Evolutionary conservation across 2,113 vertebrate species (phyloP).

Genomic region (Anguilla rostrata): DNA sequence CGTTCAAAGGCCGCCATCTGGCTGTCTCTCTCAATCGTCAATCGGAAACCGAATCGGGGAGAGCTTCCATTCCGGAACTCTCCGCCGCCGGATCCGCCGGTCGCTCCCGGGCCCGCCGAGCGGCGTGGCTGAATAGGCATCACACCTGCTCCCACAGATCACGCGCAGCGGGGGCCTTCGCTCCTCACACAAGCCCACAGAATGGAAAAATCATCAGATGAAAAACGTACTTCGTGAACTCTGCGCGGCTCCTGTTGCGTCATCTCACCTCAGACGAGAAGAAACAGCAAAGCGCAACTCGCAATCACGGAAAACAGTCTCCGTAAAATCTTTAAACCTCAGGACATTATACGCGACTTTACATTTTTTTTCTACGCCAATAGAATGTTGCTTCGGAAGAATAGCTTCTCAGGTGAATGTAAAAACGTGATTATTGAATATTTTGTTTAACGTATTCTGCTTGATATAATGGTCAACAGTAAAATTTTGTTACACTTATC

Average conservation of each 20-base stretch:
- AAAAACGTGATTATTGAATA: not conserved
- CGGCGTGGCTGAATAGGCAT: not conserved
- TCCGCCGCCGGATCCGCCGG: not conserved
- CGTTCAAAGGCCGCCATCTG: not conserved
- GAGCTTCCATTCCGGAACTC: not conserved
- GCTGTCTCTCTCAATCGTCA: not conserved
- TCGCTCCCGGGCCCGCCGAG: not conserved
- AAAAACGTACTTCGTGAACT: not conserved
- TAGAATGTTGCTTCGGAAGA: not conserved
- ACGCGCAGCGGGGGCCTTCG: not conserved
- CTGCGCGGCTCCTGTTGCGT: not conserved
- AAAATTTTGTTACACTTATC: no score
- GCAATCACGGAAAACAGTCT: not conserved
- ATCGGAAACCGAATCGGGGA: not conserved
- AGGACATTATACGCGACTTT: not conserved
- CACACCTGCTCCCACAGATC: slow-evolving; percentile 1
- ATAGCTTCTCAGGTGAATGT: not conserved
- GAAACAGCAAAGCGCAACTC: not conserved
- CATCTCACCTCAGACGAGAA: not conserved
- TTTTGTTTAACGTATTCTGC: no score
- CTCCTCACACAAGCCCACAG: not conserved
- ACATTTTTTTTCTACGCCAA: not conserved
- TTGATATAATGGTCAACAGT: no score
- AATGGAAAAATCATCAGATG: not conserved
- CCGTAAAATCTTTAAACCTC: not conserved